These are phyloP conservation scores for Narcine bancroftii DNA, from an alignment of 2,113 vertebrate genomes.

Conservation along the genomic window DNA sequence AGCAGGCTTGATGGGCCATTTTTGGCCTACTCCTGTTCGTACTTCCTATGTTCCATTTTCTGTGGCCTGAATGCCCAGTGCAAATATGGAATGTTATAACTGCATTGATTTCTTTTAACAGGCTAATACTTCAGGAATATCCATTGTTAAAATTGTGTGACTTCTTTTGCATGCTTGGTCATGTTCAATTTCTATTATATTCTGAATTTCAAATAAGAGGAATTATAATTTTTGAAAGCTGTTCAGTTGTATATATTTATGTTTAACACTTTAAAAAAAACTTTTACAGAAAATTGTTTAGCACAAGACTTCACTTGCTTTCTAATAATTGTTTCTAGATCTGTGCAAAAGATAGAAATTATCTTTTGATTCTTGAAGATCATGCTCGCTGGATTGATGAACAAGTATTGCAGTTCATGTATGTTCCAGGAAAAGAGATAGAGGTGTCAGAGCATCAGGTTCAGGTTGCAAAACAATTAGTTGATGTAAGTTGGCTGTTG, in stretches of 20 bases:
- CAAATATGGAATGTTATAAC: neutral
- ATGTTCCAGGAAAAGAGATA: slow-evolving; percentile 44
- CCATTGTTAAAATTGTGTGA: neutral
- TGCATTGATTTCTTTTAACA: neutral
- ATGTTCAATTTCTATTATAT: neutral
- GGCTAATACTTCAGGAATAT: neutral
- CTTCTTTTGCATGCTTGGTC: too few species aligned
- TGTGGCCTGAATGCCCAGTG: neutral
- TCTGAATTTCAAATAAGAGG: neutral
- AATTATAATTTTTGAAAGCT: neutral
- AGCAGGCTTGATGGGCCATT: too few species aligned
- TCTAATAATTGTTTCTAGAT: slow-evolving; percentile 52
- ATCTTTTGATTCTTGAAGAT: slow-evolving; percentile 62
- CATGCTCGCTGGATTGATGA: slow-evolving; percentile 70
- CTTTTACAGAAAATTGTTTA: neutral
- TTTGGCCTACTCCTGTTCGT: too few species aligned
- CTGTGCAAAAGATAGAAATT: slow-evolving; percentile 60
- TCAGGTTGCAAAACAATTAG: slow-evolving; percentile 56
- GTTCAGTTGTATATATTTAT: neutral
- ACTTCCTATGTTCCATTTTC: neutral
- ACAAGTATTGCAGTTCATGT: slow-evolving; percentile 61
- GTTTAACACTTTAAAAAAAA: neutral
- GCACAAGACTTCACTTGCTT: neutral
- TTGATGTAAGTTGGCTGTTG: slow-evolving; percentile 62
- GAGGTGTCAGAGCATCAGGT: slow-evolving; percentile 45